A percentile compares a stretch with the other conserved stretches of the same genome.
These are phyloP conservation scores for Nothocercus julius DNA, from an alignment of 2,113 vertebrate species.

Conservation along the genomic window DNA sequence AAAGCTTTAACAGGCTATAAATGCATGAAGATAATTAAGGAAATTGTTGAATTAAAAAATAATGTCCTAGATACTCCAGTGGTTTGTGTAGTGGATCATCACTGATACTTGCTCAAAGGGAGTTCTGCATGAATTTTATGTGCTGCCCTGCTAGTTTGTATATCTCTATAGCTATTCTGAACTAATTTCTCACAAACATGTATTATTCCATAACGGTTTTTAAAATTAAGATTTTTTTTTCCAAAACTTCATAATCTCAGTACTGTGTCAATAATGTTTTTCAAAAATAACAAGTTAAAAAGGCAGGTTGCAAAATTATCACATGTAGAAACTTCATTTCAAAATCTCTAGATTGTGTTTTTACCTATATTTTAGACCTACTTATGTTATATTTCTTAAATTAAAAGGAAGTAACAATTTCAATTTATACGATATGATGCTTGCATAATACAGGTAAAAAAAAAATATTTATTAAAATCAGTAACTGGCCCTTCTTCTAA, in stretches of 20 bases:
- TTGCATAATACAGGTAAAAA: not conserved
- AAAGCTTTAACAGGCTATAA: not conserved
- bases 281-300: not conserved
- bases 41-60: not conserved
- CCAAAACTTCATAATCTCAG: not conserved
- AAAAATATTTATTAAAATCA: not conserved
- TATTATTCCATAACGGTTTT: not conserved
- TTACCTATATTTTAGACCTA: not conserved
- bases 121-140: not conserved
- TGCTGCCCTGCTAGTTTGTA: not conserved
- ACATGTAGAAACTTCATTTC: not conserved
- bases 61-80: not conserved
- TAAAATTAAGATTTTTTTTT: not conserved
- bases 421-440: not conserved
- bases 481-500: not conserved
- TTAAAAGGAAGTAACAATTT: not conserved
- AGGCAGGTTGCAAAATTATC: not conserved
- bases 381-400: rapidly evolving
- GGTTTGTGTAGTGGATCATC: not conserved
- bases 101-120: not conserved
- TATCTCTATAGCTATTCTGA: not conserved
- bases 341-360: not conserved
- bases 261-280: not conserved
- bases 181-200: not conserved
- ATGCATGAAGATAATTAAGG: not conserved